Conservation (phyloP, 2,888 invertebrate genomes). For the Meloe dianella region DNA sequence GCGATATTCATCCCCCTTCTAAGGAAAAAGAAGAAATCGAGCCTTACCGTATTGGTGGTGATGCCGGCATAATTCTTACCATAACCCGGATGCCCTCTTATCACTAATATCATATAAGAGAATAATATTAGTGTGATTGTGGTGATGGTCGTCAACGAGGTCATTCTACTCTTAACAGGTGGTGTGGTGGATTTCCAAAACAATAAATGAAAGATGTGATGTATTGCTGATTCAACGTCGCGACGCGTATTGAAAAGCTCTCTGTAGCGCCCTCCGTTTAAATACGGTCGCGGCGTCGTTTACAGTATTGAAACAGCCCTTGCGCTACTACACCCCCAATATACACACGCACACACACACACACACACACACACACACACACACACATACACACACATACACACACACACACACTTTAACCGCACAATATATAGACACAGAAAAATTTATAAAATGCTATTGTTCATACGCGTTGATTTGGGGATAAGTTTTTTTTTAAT, state of each 20-base stretch:
- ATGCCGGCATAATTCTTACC: background rate
- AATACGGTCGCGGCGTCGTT: constrained; percentile 47
- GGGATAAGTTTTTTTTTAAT: background rate
- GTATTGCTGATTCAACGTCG: constrained; percentile 42
- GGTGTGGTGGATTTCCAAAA: too few relatives aligned
- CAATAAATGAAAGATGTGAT: background rate
- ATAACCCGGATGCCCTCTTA: constrained; percentile 29
- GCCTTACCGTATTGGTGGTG: background rate
- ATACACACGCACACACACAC: background rate
- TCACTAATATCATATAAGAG: constrained; percentile 38
- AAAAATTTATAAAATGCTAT: too few relatives aligned
- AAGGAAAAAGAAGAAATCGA: background rate
- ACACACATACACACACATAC: background rate
- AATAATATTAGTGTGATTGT: constrained; percentile 27
- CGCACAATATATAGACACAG: too few relatives aligned
- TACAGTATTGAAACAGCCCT: constrained; percentile 45
- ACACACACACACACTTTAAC: too few relatives aligned
- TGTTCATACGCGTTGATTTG: too few relatives aligned
- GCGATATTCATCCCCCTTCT: too few relatives aligned
- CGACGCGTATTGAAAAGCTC: constrained; percentile 48
- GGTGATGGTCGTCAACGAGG: constrained; percentile 36
- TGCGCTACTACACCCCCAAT: constrained; percentile 37
- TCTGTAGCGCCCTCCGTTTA: constrained; percentile 45
- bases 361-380: background rate
- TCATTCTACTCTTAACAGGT: constrained; percentile 46